Evolutionary conservation across 1,140 invertebrate genomes (phyloP).

Genomic region (Scaptomyza hsui): DNA sequence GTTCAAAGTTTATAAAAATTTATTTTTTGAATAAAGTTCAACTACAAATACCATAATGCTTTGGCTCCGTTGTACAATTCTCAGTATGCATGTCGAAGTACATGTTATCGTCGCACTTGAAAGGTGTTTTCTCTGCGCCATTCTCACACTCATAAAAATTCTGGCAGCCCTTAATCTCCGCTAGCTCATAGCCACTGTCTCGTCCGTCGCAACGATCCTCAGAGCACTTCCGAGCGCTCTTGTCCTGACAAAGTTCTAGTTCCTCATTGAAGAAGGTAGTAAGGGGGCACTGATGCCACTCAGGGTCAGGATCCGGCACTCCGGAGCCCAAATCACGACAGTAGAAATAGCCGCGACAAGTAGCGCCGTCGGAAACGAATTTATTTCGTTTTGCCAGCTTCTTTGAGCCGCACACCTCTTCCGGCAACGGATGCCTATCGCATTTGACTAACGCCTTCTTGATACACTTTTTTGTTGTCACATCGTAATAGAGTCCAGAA

Average conservation of each 20-base stretch:
- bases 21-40: background rate
- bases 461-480: conserved; percentile 28
- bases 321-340: conserved; percentile 61
- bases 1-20: background rate
- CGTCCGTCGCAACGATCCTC: conserved; percentile 73
- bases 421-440: conserved; percentile 53
- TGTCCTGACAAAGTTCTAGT: conserved; percentile 35
- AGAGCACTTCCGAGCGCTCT: conserved; percentile 34
- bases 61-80: conserved; percentile 15
- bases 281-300: conserved; percentile 37
- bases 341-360: conserved; percentile 72
- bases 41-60: conserved; percentile 6
- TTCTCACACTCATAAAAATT: conserved; percentile 57
- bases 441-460: conserved; percentile 53
- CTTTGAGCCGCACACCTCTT: conserved; percentile 58
- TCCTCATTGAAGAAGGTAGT: conserved; percentile 59
- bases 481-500: conserved; percentile 51
- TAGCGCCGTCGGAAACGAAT: conserved; percentile 65
- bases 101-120: conserved; percentile 17
- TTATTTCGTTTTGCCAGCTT: conserved; percentile 54
- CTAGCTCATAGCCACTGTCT: conserved; percentile 41
- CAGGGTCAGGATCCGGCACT: conserved; percentile 52
- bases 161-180: conserved; percentile 50
- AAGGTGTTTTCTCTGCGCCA: conserved; percentile 7
- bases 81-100: conserved; percentile 44